Conservation (phyloP, 2,113 vertebrate species). For the Poeciliopsis retropinna region DNA sequence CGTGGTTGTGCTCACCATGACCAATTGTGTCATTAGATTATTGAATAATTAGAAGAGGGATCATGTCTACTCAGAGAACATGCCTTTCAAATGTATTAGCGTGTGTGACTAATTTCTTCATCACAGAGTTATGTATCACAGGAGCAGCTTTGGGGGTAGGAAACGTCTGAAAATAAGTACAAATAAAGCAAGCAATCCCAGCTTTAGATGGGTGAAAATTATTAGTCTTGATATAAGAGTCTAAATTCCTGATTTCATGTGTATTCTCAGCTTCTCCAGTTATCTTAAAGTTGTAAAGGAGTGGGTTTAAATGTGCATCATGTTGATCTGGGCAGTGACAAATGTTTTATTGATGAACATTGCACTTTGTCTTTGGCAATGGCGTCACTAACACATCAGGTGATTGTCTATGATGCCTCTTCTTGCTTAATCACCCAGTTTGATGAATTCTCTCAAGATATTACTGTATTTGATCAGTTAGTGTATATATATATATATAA, state of each 20-base stretch:
- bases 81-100: slow-evolving; percentile 59
- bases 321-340: slow-evolving; percentile 48
- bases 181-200: slow-evolving; percentile 20
- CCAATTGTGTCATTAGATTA: slow-evolving; percentile 82
- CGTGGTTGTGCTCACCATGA: slow-evolving; percentile 75
- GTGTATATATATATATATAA: too few species aligned
- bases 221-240: slow-evolving; percentile 16
- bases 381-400: slow-evolving; percentile 44
- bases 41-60: slow-evolving; percentile 78
- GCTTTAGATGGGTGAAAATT: slow-evolving; percentile 19
- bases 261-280: slow-evolving; percentile 13
- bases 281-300: slow-evolving; percentile 35
- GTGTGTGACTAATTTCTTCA: slow-evolving; percentile 53
- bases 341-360: slow-evolving; percentile 75
- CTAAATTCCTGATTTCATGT: slow-evolving; percentile 19
- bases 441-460: slow-evolving; percentile 53
- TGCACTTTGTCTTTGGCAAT: slow-evolving; percentile 66
- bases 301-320: slow-evolving; percentile 54
- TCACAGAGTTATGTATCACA: slow-evolving; percentile 18
- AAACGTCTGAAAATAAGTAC: slow-evolving; percentile 3
- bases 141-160: not conserved
- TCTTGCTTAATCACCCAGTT: slow-evolving; percentile 41
- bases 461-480: slow-evolving; percentile 28
- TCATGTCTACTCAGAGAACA: slow-evolving; percentile 67
- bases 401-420: slow-evolving; percentile 42